Evolutionary conservation across 2,113 vertebrate genomes (phyloP).

Genomic region (Platanista minor): DNA sequence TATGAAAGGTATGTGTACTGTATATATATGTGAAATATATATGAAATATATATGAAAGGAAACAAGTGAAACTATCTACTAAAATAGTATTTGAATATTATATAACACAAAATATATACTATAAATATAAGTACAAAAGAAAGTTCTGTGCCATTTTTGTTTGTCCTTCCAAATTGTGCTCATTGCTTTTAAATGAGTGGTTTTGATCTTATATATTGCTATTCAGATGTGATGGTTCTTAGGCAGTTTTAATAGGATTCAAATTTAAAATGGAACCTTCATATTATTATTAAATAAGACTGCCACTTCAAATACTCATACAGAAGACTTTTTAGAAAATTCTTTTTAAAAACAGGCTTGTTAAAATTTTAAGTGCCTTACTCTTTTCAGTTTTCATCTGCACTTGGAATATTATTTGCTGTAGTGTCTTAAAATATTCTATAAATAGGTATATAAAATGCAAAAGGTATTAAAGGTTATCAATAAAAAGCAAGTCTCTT

Average conservation of each 20-base stretch:
- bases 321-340: background rate
- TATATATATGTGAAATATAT: background rate
- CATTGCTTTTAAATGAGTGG: background rate
- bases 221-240: background rate
- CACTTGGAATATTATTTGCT: background rate
- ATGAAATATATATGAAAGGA: background rate
- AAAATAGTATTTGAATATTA: background rate
- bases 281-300: background rate
- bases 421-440: background rate
- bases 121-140: background rate
- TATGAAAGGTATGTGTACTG: background rate
- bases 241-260: background rate
- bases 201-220: background rate
- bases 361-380: background rate
- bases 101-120: background rate
- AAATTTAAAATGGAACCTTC: background rate
- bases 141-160: background rate
- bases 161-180: background rate
- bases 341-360: background rate
- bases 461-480: background rate
- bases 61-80: background rate
- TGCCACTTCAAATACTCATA: background rate
- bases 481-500: background rate
- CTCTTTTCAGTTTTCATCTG: background rate
- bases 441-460: background rate